Evolutionary conservation across 2,888 invertebrate species (phyloP).

Genomic region (Aspidiotus rigidus): DNA sequence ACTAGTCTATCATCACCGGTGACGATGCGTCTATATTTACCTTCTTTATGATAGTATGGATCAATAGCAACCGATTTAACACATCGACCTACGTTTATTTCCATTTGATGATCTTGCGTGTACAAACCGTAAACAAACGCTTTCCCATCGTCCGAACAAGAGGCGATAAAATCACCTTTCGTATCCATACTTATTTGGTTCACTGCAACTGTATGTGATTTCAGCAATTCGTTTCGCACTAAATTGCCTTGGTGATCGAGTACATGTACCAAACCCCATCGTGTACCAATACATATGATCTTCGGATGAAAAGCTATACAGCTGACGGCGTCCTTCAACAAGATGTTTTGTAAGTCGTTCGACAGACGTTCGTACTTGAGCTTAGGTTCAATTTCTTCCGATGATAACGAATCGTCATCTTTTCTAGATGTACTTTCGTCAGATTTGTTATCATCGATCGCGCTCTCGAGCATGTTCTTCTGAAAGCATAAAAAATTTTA

Average conservation of each 20-base stretch:
- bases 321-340: slow-evolving; percentile 77
- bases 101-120: slow-evolving; percentile 69
- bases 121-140: slow-evolving; percentile 82
- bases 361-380: slow-evolving; percentile 81
- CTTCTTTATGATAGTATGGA: slow-evolving; percentile 66
- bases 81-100: slow-evolving; percentile 64
- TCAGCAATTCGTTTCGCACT: slow-evolving; percentile 58
- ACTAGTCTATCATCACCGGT: slow-evolving; percentile 66
- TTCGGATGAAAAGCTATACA: slow-evolving; percentile 90
- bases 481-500: slow-evolving; percentile 46
- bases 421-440: slow-evolving; percentile 52
- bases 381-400: slow-evolving; percentile 68
- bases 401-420: slow-evolving; percentile 15
- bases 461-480: slow-evolving; percentile 85
- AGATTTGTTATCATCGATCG: slow-evolving; percentile 83
- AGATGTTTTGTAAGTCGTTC: slow-evolving; percentile 75
- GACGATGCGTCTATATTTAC: slow-evolving; percentile 51
- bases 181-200: slow-evolving; percentile 90
- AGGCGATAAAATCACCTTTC: slow-evolving; percentile 87
- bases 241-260: slow-evolving; percentile 86
- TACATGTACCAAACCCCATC: slow-evolving; percentile 81
- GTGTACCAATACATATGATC: slow-evolving; percentile 67
- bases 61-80: slow-evolving; percentile 81
- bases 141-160: slow-evolving; percentile 84
- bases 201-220: slow-evolving; percentile 78